These are phyloP conservation scores for Triplophysa bombifrons DNA, from an alignment of 2,797 vertebrate genomes.

Conservation along the genomic window DNA sequence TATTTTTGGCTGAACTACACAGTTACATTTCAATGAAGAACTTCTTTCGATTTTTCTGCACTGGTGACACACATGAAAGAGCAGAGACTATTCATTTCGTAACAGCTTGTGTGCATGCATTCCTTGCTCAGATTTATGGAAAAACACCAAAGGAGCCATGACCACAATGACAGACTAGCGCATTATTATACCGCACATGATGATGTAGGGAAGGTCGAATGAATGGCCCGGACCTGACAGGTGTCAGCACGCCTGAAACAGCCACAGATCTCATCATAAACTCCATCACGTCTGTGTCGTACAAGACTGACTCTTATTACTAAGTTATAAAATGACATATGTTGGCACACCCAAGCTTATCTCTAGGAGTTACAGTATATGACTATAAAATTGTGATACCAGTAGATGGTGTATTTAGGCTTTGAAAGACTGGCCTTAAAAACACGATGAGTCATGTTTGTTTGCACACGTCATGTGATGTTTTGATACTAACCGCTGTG, in stretches of 20 bases:
- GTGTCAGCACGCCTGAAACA: not conserved
- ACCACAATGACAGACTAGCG: constrained; percentile 18
- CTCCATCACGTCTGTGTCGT: not conserved
- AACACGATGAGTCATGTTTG: not conserved
- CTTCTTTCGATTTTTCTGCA: no score
- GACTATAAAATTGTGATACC: not conserved
- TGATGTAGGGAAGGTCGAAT: not conserved
- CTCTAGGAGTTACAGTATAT: not conserved
- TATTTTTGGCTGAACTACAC: no score
- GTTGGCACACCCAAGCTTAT: not conserved
- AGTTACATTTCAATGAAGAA: no score
- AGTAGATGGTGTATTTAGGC: no score
- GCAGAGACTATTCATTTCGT: not conserved
- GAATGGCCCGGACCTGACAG: not conserved
- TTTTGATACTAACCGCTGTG: constrained; percentile 80
- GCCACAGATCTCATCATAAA: not conserved
- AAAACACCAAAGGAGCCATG: not conserved
- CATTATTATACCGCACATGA: not conserved
- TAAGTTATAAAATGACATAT: not conserved
- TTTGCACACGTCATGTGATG: not conserved
- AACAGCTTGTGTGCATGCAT: not conserved
- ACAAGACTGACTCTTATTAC: not conserved
- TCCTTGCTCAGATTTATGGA: not conserved
- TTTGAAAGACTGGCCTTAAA: not conserved
- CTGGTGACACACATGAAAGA: not conserved